phyloP scores from a whole-genome alignment of 92 coral and sea anemone species.

The Porites divaricata region DNA sequence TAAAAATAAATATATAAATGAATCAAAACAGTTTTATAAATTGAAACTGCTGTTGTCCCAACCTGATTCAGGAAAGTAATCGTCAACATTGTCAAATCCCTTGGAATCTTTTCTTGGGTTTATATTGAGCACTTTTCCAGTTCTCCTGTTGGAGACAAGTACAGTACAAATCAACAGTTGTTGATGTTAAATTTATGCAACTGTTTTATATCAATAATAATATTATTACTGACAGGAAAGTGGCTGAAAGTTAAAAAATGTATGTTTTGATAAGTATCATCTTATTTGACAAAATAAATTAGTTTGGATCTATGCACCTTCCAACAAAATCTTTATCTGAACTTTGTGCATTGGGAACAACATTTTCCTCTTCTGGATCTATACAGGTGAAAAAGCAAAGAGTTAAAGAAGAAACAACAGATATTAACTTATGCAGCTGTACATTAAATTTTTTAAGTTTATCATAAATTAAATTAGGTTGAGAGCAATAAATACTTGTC shows the following conservation, averaged over 20 bases:
- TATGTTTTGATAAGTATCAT: too few relatives aligned
- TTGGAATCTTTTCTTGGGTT: conserved; percentile 60
- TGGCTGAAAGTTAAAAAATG: too few relatives aligned
- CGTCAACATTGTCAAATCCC: conserved; percentile 78
- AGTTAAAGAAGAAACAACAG: background rate
- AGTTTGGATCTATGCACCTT: background rate
- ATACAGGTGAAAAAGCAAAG: background rate
- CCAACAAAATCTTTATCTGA: conserved; percentile 20
- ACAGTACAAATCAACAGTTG: background rate
- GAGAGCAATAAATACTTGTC: too few relatives aligned
- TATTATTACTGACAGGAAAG: too few relatives aligned
- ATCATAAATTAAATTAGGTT: too few relatives aligned
- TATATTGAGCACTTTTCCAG: conserved; percentile 67
- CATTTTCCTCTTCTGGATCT: conserved; percentile 58
- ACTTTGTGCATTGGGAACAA: conserved; percentile 18
- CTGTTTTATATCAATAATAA: too few relatives aligned
- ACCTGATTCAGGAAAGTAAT: conserved; percentile 82
- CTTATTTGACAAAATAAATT: too few relatives aligned
- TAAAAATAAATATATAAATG: too few relatives aligned
- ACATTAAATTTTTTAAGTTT: too few relatives aligned
- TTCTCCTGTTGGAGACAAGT: conserved; percentile 46
- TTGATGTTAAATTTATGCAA: too few relatives aligned
- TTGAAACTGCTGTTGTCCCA: background rate
- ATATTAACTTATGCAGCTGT: background rate
- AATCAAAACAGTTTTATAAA: too few relatives aligned